Evolutionary conservation across 2,888 invertebrate species (phyloP).

Genomic region (Lutraria lutraria): DNA sequence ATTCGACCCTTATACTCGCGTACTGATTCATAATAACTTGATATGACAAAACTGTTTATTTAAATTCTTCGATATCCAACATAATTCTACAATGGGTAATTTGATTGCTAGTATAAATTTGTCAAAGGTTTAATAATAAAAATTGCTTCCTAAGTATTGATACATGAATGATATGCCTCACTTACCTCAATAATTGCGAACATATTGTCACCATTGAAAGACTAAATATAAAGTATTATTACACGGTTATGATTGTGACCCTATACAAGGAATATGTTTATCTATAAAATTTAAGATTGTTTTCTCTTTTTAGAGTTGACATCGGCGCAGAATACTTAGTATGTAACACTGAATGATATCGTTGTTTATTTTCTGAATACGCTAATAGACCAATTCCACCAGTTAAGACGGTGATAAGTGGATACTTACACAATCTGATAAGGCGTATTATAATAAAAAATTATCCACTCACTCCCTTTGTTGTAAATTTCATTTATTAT

Average conservation of each 20-base stretch:
- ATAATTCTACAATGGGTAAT: not conserved
- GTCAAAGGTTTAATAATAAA: not conserved
- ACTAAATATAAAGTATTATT: not conserved
- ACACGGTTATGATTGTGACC: not conserved
- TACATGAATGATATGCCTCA: not conserved
- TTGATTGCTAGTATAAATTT: not conserved
- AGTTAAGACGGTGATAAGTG: no score
- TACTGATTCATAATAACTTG: not conserved
- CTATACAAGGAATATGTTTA: not conserved
- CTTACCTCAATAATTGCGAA: not conserved
- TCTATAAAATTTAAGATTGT: not conserved
- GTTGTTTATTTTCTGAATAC: not conserved
- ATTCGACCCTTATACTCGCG: conserved; percentile 22
- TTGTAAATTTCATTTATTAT: no score
- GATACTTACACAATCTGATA: no score
- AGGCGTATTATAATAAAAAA: no score
- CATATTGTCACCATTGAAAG: not conserved
- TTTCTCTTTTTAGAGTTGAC: not conserved
- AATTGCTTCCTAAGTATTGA: not conserved
- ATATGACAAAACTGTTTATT: conserved; percentile 4
- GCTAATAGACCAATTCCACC: not conserved
- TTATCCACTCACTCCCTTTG: no score
- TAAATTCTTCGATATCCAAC: not conserved
- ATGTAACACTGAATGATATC: not conserved
- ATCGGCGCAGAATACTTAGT: not conserved